These are phyloP conservation scores for Drosophila kokeensis DNA, from an alignment of 2,888 invertebrate genomes.

Conservation along the genomic window DNA sequence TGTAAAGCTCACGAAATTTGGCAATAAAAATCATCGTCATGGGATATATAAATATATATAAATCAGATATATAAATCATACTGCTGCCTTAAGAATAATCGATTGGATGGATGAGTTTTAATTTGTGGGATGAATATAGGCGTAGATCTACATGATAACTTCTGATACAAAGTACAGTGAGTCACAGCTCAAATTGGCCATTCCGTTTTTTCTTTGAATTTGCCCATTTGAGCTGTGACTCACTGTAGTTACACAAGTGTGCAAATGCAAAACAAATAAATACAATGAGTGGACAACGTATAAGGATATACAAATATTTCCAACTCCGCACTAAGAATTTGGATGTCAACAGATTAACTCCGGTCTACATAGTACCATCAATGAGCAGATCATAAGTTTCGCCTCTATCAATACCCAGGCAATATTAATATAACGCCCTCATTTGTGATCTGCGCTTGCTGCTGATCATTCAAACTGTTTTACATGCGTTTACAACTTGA, in stretches of 20 bases:
- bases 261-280: neutral
- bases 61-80: neutral
- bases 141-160: neutral
- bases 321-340: neutral
- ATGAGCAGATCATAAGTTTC: neutral
- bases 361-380: neutral
- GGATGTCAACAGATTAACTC: neutral
- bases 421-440: constrained; percentile 6
- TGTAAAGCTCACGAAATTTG: neutral
- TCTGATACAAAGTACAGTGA: neutral
- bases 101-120: neutral
- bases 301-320: neutral
- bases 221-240: too few species aligned
- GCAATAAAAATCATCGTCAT: neutral
- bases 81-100: neutral
- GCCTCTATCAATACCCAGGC: neutral
- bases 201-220: too few species aligned
- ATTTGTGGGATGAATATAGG: neutral
- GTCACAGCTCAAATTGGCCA: too few species aligned
- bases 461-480: constrained; percentile 46
- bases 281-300: accelerated
- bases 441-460: constrained; percentile 5
- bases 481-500: constrained; percentile 29
- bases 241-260: neutral
- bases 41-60: neutral